Evolutionary conservation across 2,113 vertebrate genomes (phyloP), one percentile per base, ranked within the genome.

Genomic region (Psilopogon haemacephalus): DNA sequence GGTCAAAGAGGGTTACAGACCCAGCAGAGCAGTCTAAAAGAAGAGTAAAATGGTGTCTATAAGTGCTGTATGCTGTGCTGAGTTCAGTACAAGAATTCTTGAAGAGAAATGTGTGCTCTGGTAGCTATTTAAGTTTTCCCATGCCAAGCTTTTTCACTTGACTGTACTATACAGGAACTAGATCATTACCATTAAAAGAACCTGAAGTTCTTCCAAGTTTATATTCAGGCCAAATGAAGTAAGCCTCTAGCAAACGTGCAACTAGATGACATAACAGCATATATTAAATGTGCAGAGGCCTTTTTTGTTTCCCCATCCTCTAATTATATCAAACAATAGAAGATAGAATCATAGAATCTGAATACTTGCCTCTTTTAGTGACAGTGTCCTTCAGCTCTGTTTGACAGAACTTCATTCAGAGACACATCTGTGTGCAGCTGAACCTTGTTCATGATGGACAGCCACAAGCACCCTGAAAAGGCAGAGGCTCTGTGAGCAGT

Each of bases 191-290:
- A 93, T 72, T 90, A 86, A 89, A 95, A 95, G 95, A 95, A 96
- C 91, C 91, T 96, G 86, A 94, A 93, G 94, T 92, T 73, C 90
- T 94, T 96, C 95, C 90, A 95, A 95, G 90, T 93, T 92, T 93
- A 91, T 91, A 92, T 96, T 94, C 59, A 76, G 84, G 75, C 88
- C 89, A 92, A 89, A 89, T 89, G 86, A 95, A 94, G 89, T 91
- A 93, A 94, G 93, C 86, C 71, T 91, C 56, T 56, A 94, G 89
- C 86, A 89, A 94, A 79, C 90, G 76, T 89, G 56, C 74, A 88
- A 50, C 81, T 82, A 79, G 60, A 81, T 96, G 93, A 93, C 88
- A 84, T 91, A 96, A 93, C 65, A 85, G 78, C 87, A 85, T 91
- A 44, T 52, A 85, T 76, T 85, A 92, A 89, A 94, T 52, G 11